Percentiles rank a stretch among this genome's conserved stretches.
Conservation (phyloP, 2,113 vertebrate genomes). For the Grallaria varia region DNA sequence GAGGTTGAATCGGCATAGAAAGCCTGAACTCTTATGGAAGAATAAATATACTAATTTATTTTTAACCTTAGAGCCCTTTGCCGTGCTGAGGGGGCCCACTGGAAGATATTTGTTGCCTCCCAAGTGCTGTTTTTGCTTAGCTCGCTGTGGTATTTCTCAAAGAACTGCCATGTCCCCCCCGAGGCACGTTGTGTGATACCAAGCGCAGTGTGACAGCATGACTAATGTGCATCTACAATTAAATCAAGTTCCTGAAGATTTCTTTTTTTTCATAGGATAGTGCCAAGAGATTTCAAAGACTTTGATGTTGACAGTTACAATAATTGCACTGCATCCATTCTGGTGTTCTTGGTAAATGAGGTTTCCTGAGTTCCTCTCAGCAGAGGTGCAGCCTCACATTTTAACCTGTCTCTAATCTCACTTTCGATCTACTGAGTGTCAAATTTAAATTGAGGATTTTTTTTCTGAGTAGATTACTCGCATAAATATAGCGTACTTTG, state of each 20-base stretch:
- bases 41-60: background rate
- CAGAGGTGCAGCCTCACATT: background rate
- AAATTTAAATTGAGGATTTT: background rate
- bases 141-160: background rate
- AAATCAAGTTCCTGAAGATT: conserved; percentile 30
- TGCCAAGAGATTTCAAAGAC: background rate
- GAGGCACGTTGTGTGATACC: background rate
- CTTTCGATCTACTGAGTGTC: background rate
- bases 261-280: background rate
- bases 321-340: background rate
- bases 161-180: background rate
- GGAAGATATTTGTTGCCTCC: background rate
- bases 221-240: conserved; percentile 6
- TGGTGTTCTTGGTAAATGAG: conserved; percentile 32
- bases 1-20: background rate
- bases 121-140: background rate
- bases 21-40: background rate
- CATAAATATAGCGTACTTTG: background rate
- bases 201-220: background rate
- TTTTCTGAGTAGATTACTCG: background rate
- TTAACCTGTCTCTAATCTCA: background rate
- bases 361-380: conserved; percentile 16
- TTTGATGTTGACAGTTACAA: background rate
- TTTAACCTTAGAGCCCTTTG: background rate
- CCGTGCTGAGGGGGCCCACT: background rate